Percentiles rank a stretch among this genome's conserved stretches.
Conservation (phyloP, 2,888 invertebrate genomes). For the Agonopterix heracliana region DNA sequence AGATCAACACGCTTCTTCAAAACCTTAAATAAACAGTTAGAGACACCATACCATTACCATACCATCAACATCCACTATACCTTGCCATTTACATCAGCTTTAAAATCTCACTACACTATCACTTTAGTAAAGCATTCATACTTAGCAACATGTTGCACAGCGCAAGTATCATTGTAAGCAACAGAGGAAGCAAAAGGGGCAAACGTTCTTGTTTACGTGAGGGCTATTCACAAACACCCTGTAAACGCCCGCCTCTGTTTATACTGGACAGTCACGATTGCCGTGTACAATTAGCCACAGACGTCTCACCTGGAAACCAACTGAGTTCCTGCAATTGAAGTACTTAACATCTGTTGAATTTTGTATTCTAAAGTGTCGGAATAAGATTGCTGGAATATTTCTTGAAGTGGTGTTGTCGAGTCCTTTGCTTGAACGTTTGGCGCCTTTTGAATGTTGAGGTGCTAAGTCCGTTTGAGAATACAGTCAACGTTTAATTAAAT, state of each 20-base stretch:
- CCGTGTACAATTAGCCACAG: slow-evolving; percentile 64
- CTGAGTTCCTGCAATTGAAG: slow-evolving; percentile 12
- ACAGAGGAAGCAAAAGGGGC: slow-evolving; percentile 36
- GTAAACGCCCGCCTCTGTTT: slow-evolving; percentile 59
- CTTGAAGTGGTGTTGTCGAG: neutral
- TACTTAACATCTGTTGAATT: neutral
- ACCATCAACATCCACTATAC: too few relatives aligned
- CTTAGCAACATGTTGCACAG: neutral
- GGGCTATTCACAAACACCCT: slow-evolving; percentile 67
- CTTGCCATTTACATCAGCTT: too few relatives aligned
- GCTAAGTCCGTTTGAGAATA: neutral
- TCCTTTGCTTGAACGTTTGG: slow-evolving; percentile 23
- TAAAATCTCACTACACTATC: neutral
- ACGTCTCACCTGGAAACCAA: slow-evolving; percentile 51
- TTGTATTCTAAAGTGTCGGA: slow-evolving; percentile 1
- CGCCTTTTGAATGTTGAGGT: slow-evolving; percentile 30
- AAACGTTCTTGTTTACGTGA: slow-evolving; percentile 64
- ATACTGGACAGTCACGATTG: slow-evolving; percentile 58
- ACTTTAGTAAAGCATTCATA: too few relatives aligned
- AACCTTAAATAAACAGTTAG: too few relatives aligned
- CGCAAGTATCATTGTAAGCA: slow-evolving; percentile 7
- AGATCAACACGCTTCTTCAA: too few relatives aligned
- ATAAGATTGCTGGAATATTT: neutral
- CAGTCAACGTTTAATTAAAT: too few relatives aligned
- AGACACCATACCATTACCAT: too few relatives aligned